Evolutionary conservation across 2,113 vertebrate genomes (phyloP).

Genomic region (Oceanites oceanicus): DNA sequence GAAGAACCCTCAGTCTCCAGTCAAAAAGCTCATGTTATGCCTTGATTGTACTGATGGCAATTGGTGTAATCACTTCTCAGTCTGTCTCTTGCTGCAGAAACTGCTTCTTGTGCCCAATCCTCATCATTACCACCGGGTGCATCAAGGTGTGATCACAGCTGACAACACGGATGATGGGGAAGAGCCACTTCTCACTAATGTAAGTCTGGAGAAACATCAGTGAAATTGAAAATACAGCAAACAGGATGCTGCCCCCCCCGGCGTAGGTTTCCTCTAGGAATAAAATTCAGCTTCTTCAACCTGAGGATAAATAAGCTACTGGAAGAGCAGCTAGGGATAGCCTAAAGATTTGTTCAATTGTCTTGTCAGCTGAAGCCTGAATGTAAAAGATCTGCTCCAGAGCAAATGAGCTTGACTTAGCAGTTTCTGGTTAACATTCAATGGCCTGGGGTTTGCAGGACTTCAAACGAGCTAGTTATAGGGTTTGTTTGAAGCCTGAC

Average conservation of each 20-base stretch:
- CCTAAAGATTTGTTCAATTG: background rate
- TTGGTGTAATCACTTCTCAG: background rate
- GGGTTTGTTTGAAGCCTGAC: constrained; percentile 26
- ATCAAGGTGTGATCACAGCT: constrained; percentile 26
- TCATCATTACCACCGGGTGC: constrained; percentile 4
- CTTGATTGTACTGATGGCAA: background rate
- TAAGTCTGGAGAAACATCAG: background rate
- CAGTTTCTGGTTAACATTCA: constrained; percentile 3
- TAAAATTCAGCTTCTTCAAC: background rate
- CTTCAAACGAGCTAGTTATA: background rate
- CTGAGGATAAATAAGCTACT: background rate
- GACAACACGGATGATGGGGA: constrained; percentile 23
- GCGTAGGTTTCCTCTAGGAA: background rate
- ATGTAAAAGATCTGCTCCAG: background rate
- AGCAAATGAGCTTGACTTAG: background rate
- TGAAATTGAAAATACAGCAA: background rate
- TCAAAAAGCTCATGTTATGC: background rate
- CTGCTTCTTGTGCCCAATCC: constrained; percentile 38
- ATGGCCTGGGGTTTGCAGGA: background rate
- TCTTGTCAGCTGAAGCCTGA: background rate
- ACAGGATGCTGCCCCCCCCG: background rate
- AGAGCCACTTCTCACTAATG: constrained; percentile 31
- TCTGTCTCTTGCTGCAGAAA: constrained; percentile 19
- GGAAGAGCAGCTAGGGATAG: background rate
- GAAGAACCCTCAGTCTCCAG: background rate